These are phyloP conservation scores for Listronotus oregonensis DNA, from an alignment of 1,140 invertebrate species.

Conservation along the genomic window DNA sequence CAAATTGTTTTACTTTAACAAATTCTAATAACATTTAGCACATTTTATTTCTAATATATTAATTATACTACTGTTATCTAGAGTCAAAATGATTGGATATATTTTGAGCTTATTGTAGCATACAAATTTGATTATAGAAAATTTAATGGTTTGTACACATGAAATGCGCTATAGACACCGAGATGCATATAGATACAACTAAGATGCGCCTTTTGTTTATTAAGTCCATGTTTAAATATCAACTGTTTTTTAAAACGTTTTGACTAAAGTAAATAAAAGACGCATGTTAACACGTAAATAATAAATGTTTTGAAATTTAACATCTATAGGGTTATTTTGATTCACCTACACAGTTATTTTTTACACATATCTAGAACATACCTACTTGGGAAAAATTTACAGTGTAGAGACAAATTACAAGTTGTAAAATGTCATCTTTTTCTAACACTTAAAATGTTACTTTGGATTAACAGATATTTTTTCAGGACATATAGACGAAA, in stretches of 20 bases:
- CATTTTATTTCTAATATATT: too few species aligned
- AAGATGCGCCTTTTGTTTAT: neutral
- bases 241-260: too few species aligned
- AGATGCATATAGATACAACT: slow-evolving; percentile 3
- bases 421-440: too few species aligned
- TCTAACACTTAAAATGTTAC: too few species aligned
- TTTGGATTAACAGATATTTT: too few species aligned
- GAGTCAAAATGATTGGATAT: neutral
- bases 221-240: too few species aligned
- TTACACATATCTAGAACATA: neutral
- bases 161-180: slow-evolving; percentile 14
- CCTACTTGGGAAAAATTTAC: slow-evolving; percentile 2
- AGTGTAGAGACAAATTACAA: neutral
- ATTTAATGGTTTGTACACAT: slow-evolving; percentile 19
- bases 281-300: too few species aligned
- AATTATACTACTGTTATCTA: too few species aligned
- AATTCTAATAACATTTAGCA: too few species aligned
- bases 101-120: slow-evolving; percentile 8
- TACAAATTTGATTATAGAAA: slow-evolving; percentile 16
- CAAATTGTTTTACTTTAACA: too few species aligned
- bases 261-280: too few species aligned
- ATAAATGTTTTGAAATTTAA: neutral
- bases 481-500: too few species aligned
- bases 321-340: neutral
- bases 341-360: neutral